Evolutionary conservation across 2,797 vertebrate species (phyloP).

Genomic region (Hephaestus fuliginosus): DNA sequence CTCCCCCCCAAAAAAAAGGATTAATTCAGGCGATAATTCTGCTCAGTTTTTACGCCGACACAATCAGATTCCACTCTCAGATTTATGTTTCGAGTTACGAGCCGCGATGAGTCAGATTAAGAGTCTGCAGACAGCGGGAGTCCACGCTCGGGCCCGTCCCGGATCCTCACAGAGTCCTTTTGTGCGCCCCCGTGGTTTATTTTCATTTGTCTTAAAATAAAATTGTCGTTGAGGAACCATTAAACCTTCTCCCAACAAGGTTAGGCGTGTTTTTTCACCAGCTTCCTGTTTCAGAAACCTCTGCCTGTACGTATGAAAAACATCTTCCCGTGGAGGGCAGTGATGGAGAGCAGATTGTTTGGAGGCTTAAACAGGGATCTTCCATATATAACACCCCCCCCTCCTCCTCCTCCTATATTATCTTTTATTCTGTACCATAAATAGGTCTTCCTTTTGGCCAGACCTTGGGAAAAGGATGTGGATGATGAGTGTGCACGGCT

Average conservation of each 20-base stretch:
- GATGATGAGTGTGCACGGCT: conserved; percentile 54
- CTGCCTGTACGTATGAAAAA: conserved; percentile 18
- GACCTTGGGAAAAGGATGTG: conserved; percentile 69
- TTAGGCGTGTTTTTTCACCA: conserved; percentile 55
- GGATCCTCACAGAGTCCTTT: conserved; percentile 13
- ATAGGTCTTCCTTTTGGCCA: conserved; percentile 69
- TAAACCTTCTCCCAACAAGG: conserved; percentile 61
- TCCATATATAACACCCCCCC: conserved; percentile 51
- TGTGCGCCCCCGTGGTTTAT: conserved; percentile 53
- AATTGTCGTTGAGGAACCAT: conserved; percentile 63
- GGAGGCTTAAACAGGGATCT: conserved; percentile 30
- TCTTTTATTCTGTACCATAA: conserved; percentile 63
- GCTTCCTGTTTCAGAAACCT: conserved; percentile 57
- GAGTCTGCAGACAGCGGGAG: conserved; percentile 10
- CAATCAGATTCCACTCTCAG: conserved; percentile 7
- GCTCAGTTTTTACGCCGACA: conserved; percentile 32
- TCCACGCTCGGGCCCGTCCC: conserved; percentile 11
- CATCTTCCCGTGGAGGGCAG: conserved; percentile 17
- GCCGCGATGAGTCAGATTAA: conserved; percentile 25
- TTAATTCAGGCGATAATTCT: conserved; percentile 59
- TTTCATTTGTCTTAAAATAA: conserved; percentile 75
- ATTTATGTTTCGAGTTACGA: conserved; percentile 26
- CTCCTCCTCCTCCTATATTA: conserved; percentile 25
- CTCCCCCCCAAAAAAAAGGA: conserved; percentile 34
- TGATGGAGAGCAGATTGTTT: conserved; percentile 41